Conservation (phyloP, 2,113 vertebrate species). For the Perccottus glenii region DNA sequence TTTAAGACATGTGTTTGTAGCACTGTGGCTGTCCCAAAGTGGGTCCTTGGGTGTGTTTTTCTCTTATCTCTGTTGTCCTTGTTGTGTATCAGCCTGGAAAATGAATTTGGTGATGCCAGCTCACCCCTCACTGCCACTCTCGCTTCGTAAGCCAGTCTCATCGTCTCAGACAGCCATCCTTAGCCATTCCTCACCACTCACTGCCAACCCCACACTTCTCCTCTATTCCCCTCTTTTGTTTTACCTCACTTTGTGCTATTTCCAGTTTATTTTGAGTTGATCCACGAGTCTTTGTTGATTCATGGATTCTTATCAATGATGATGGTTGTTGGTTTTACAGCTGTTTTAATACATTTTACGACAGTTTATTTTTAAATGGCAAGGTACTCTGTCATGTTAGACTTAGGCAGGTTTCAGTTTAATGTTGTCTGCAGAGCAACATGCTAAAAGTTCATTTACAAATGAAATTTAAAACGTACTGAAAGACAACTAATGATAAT, state of each 20-base stretch:
- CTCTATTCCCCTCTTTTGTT: slow-evolving; percentile 12
- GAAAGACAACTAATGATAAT: too few relatives aligned
- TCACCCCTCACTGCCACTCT: slow-evolving; percentile 82
- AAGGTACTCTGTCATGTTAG: not conserved
- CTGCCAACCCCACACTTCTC: slow-evolving; percentile 16
- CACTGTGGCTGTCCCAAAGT: slow-evolving; percentile 45
- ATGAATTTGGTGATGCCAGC: slow-evolving; percentile 92
- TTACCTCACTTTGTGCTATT: slow-evolving; percentile 84
- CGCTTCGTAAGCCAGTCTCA: slow-evolving; percentile 81
- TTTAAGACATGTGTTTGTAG: slow-evolving; percentile 5
- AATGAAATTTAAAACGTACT: too few relatives aligned
- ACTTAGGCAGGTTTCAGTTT: not conserved
- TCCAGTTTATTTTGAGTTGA: slow-evolving; percentile 74
- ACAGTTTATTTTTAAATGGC: not conserved
- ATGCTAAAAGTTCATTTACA: too few relatives aligned
- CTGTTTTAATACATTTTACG: too few relatives aligned
- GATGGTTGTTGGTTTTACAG: slow-evolving; percentile 51
- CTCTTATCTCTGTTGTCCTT: slow-evolving; percentile 71
- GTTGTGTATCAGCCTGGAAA: slow-evolving; percentile 74
- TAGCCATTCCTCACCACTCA: slow-evolving; percentile 38
- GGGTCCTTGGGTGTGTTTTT: slow-evolving; percentile 61
- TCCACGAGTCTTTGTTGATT: slow-evolving; percentile 49
- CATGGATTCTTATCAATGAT: slow-evolving; percentile 85
- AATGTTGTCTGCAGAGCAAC: slow-evolving; percentile 6
- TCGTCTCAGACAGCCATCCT: slow-evolving; percentile 75